Conservation (phyloP, 2,888 invertebrate genomes). For the Drosophila lacicola region DNA sequence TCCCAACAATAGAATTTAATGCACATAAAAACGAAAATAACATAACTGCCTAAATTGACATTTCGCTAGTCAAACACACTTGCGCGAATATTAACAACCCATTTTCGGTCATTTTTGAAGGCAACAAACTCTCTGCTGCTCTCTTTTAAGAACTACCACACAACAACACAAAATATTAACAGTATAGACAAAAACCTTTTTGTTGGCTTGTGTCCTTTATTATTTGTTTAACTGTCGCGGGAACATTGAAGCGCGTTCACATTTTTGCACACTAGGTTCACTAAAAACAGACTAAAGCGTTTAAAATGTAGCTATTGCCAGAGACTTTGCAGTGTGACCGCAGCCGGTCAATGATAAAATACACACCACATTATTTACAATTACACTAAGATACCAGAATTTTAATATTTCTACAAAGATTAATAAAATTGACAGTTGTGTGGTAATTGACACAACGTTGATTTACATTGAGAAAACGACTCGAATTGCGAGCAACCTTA, state of each 20-base stretch:
- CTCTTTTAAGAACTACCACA: slow-evolving; percentile 4
- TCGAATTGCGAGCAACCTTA: not conserved
- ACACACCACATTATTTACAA: not conserved
- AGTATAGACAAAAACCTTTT: slow-evolving; percentile 18
- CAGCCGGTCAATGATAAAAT: slow-evolving; percentile 3
- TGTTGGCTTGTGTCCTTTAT: not conserved
- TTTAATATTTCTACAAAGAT: too few relatives aligned
- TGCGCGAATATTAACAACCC: not conserved
- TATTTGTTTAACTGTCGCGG: slow-evolving; percentile 5
- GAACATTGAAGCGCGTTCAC: slow-evolving; percentile 19
- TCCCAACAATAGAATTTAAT: slow-evolving; percentile 24
- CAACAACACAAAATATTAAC: slow-evolving; percentile 3
- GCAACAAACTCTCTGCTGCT: slow-evolving; percentile 1
- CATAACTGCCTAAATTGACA: not conserved
- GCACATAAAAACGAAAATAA: slow-evolving; percentile 31
- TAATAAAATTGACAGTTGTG: too few relatives aligned
- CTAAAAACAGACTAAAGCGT: slow-evolving; percentile 36
- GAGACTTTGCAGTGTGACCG: slow-evolving; percentile 24
- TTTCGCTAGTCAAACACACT: not conserved
- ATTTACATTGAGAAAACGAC: too few relatives aligned
- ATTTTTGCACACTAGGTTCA: slow-evolving; percentile 33
- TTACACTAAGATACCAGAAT: slow-evolving; percentile 1
- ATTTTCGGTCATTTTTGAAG: not conserved
- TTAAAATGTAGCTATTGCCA: slow-evolving; percentile 51
- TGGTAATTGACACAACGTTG: too few relatives aligned